These are phyloP conservation scores for Upupa epops DNA, from an alignment of 2,113 vertebrate species.

Conservation along the genomic window DNA sequence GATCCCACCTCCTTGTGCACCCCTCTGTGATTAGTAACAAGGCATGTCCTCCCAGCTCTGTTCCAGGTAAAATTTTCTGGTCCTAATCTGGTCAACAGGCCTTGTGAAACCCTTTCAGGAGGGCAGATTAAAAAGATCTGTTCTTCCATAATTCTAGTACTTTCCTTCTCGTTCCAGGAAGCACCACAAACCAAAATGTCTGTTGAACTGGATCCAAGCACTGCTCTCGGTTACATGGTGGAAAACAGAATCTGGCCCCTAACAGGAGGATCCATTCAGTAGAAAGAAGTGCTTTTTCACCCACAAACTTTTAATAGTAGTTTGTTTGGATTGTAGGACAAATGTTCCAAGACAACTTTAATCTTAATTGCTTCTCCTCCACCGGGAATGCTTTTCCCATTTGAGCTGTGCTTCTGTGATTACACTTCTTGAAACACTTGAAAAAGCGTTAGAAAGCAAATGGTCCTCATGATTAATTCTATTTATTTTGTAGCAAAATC, in stretches of 20 bases:
- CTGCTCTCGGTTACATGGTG: not conserved
- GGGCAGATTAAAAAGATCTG: not conserved
- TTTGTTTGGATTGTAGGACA: not conserved
- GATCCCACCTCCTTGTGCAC: not conserved
- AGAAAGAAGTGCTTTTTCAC: not conserved
- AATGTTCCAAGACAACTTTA: not conserved
- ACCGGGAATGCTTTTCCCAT: not conserved
- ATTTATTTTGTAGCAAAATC: not conserved
- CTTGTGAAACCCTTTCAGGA: not conserved
- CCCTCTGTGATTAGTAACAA: not conserved
- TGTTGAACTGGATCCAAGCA: not conserved
- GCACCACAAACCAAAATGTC: not conserved
- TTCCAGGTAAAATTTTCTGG: not conserved
- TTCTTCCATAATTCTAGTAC: not conserved
- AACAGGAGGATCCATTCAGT: not conserved
- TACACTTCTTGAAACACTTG: not conserved
- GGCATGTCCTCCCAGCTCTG: not conserved
- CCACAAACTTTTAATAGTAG: not conserved
- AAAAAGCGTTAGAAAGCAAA: not conserved
- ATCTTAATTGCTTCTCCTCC: conserved; percentile 2
- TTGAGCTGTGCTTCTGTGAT: not conserved
- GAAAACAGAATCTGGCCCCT: not conserved
- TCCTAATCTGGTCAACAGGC: not conserved
- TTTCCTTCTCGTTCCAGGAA: not conserved
- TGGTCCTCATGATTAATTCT: not conserved